Base-by-base conservation (phyloP, 2,888 invertebrate species). In the Clusia tigrina region DNA sequence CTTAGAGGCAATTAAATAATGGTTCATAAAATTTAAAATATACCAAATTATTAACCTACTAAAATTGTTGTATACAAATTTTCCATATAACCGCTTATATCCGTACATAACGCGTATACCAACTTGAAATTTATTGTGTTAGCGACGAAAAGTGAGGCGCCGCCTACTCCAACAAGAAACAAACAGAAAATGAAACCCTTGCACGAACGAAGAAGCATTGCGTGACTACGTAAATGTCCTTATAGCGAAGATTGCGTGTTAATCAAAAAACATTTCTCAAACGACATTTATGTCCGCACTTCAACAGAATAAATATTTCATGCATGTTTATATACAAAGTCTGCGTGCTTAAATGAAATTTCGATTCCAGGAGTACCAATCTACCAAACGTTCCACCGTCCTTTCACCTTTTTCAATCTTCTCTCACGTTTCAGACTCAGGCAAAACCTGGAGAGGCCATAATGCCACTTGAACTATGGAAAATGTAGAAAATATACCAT, bases 201-300 rank as follows among this genome's bases (percentile, higher is more conserved):
- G 32, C 6, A 5, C 32, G n/a, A 42, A 42, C 42, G 42, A 42
- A n/a, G n/a, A n/a, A 42, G n/a, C n/a, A 42, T 42, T 42, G 42
- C 53, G 53, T 42, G 54, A 32, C 52, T 52, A 2, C 15, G 24
- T 22, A 32, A 54, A 53, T 15, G 37, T 51, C 32, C 53, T 60
- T 53, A 54, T 61, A 61, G 6, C 55, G 48, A 42, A 48, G 55
- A 51, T 64, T 58, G 64, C 64, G 61, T 64, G 64, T 52, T 61
- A 61, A 64, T 58, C 51, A 61, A 54, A 53, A 54, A 57, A 23
- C 48, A 61, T 57, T 53, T 58, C 60, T 37, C 58, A 51, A 54
- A 52, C 58, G 55, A 61, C 61, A 58, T 61, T 64, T 58, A 64
- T 55, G 54, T 64, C 61, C 61, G 61, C 64, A 64, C 64, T 61